A percentile compares a stretch with the other conserved stretches of the same genome.
Conservation (phyloP, 2,797 vertebrate species). For the Morus bassanus region DNA sequence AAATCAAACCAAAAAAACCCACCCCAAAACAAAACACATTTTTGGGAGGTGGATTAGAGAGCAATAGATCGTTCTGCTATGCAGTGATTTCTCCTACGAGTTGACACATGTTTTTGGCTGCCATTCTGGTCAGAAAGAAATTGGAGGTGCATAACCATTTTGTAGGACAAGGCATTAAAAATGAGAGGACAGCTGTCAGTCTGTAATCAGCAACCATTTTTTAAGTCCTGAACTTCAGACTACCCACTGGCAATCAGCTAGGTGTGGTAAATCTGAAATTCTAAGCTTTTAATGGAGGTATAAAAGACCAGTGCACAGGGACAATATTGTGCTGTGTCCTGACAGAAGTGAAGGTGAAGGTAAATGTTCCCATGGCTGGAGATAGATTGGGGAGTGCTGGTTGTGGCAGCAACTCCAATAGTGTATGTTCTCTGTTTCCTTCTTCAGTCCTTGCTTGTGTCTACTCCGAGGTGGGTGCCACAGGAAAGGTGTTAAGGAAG, state of each 20-base stretch:
- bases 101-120: neutral
- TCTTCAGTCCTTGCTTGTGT: neutral
- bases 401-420: neutral
- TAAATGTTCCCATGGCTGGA: neutral
- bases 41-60: neutral
- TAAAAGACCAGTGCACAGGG: neutral
- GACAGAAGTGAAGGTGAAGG: neutral
- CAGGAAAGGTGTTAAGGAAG: neutral
- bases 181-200: neutral
- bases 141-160: neutral
- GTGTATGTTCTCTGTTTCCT: slow-evolving; percentile 2
- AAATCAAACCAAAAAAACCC: too few relatives aligned
- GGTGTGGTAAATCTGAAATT: slow-evolving; percentile 31
- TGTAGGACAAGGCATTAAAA: neutral
- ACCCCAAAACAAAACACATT: neutral
- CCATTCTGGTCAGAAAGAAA: neutral
- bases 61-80: neutral
- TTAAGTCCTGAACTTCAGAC: neutral
- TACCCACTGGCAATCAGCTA: neutral
- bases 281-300: neutral
- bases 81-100: neutral
- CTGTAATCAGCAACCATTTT: neutral
- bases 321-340: neutral
- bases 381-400: neutral
- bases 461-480: neutral